Base-by-base conservation (phyloP, 2,888 invertebrate species). In the Steinernema carpocapsae region DNA sequence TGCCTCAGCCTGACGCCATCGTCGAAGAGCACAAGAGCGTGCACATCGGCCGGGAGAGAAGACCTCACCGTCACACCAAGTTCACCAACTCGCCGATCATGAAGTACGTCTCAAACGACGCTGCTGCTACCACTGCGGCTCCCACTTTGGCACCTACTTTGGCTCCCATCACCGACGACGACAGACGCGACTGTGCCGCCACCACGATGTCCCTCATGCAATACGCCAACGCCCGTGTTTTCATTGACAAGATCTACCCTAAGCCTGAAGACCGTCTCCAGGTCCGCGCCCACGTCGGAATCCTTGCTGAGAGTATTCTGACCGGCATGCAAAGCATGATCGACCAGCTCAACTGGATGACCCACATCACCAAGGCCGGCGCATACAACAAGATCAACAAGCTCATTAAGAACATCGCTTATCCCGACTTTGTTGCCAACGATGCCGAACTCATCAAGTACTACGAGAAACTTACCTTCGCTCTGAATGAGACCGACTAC, bases 381-480 rank as follows among this genome's bases (percentile, higher is more conserved):
- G 85, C 85, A 7, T 84, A 82, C 76, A 72, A 72, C 72, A 85
- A 85, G 75, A 83, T 85, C 59, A 80, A 81, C 71, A 81, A 84
- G 59, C 79, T 85, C 10, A 80, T 81, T 37, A 80, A 82, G 71
- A 85, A 85, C 77, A 81, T 85, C 43, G 85, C 83, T 42, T 85
- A 80, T 70, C 85, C 85, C 0, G 83, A 82, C 70, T 84, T 77
- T 74, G 79, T 85, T 64, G 74, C 78, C 19, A 79, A 85, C 64
- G 80, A 85, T 48, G 42, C 12, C 0, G 52, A 76, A 17, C 77
- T 86, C 14, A 79, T 73, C 24, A 43, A 26, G 19, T 85, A 82
- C 74, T 81, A 86, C 71, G 42, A 72, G 24, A 73, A 74, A 2
- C 59, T 82, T 76, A 72, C 74, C 52, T 72, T 79, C 75, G 70